Conservation (phyloP, 1,140 invertebrate genomes). For the Eubasilissa regina region DNA sequence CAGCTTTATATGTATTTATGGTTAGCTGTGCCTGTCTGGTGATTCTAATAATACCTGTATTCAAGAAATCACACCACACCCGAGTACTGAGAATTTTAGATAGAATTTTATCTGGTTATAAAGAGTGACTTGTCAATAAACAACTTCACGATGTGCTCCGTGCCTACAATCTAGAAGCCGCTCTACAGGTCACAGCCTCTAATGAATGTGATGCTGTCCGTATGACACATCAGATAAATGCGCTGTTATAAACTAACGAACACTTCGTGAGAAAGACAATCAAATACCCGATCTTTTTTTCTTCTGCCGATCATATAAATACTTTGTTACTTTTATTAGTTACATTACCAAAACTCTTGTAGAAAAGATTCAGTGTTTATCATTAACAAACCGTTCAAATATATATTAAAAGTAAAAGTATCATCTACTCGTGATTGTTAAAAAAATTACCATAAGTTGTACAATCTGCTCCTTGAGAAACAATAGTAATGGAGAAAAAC, state of each 20-base stretch:
- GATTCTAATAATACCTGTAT: background rate
- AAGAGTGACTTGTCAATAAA: constrained; percentile 54
- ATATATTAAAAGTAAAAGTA: too few species aligned
- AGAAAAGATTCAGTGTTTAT: background rate
- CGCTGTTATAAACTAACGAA: constrained; percentile 20
- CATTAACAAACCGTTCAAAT: too few species aligned
- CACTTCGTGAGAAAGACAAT: constrained; percentile 28
- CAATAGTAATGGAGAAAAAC: too few species aligned
- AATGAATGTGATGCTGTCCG: constrained; percentile 26
- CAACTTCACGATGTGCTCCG: constrained; percentile 26
- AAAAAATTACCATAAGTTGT: too few species aligned
- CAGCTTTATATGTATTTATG: too few species aligned
- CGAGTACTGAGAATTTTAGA: constrained; percentile 3
- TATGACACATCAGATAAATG: constrained; percentile 22
- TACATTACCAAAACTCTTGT: background rate
- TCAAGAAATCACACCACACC: background rate
- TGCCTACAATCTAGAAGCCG: background rate
- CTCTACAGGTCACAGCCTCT: background rate
- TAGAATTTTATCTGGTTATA: constrained; percentile 41
- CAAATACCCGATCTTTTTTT: background rate
- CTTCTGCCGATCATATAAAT: background rate
- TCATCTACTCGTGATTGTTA: too few species aligned
- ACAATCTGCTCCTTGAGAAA: too few species aligned
- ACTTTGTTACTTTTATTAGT: background rate
- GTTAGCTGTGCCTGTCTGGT: too few species aligned